Evolutionary conservation across 1,140 invertebrate species (phyloP).

Genomic region (Hyphantria cunea): DNA sequence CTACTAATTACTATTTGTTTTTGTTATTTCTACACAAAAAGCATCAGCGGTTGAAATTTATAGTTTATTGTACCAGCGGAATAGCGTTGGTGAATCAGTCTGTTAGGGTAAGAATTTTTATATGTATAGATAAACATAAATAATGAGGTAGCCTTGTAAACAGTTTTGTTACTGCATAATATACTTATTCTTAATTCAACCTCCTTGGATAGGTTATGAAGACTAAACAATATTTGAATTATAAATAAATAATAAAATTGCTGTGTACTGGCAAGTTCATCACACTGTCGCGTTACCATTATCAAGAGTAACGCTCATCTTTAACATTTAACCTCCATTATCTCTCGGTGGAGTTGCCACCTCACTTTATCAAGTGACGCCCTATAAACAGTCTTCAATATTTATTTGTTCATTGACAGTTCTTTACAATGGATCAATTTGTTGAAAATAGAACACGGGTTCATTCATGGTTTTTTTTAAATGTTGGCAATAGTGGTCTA

Average conservation of each 20-base stretch:
- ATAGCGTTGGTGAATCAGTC: no score
- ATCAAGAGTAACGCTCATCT: slow-evolving; percentile 65
- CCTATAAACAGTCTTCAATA: slow-evolving; percentile 57
- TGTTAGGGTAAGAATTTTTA: no score
- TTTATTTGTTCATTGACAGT: slow-evolving; percentile 62
- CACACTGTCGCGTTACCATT: slow-evolving; percentile 55
- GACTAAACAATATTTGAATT: no score
- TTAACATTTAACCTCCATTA: slow-evolving; percentile 67
- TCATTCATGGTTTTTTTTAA: slow-evolving; percentile 29
- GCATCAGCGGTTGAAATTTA: no score
- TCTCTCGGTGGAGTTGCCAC: slow-evolving; percentile 61
- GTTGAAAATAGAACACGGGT: slow-evolving; percentile 34
- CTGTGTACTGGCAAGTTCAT: slow-evolving; percentile 67
- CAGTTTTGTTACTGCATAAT: no score
- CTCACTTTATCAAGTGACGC: slow-evolving; percentile 61
- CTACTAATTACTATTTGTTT: no score
- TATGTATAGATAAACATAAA: no score
- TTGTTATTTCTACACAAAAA: no score
- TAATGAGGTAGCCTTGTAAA: no score
- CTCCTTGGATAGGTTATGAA: no score
- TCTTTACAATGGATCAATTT: slow-evolving; percentile 32
- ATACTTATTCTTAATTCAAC: no score
- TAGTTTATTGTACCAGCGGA: no score
- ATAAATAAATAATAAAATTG: slow-evolving; percentile 34
- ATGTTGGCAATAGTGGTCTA: slow-evolving; percentile 19